These are phyloP conservation scores for Euspilapteryx auroguttella DNA, from an alignment of 2,888 invertebrate genomes.

Conservation along the genomic window DNA sequence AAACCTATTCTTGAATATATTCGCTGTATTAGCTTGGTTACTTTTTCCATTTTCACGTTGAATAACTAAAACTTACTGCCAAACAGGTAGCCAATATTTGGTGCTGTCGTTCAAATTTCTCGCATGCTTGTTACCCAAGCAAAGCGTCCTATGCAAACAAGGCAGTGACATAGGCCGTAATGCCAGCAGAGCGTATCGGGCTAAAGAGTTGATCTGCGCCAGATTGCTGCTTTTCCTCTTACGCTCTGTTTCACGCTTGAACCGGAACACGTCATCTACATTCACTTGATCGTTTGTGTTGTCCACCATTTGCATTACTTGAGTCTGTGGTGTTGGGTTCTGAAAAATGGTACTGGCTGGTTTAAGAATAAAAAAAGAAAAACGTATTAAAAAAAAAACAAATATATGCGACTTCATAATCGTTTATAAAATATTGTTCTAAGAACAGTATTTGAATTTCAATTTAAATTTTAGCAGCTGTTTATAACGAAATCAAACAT, in stretches of 20 bases:
- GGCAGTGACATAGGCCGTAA: slow-evolving; percentile 52
- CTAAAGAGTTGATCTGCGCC: slow-evolving; percentile 50
- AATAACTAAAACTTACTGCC: slow-evolving; percentile 79
- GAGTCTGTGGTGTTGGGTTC: slow-evolving; percentile 31
- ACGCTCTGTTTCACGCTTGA: slow-evolving; percentile 28
- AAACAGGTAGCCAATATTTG: slow-evolving; percentile 72
- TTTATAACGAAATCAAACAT: too few relatives aligned
- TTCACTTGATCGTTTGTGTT: slow-evolving; percentile 19
- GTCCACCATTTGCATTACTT: slow-evolving; percentile 49
- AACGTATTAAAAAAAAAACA: too few relatives aligned
- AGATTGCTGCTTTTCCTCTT: too few relatives aligned
- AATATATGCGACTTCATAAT: too few relatives aligned
- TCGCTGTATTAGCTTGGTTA: too few relatives aligned
- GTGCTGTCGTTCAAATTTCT: slow-evolving; percentile 53
- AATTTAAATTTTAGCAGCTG: too few relatives aligned
- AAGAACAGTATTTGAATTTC: too few relatives aligned
- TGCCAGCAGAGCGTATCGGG: slow-evolving; percentile 55
- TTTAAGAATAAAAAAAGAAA: too few relatives aligned
- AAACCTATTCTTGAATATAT: too few relatives aligned
- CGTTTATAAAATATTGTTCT: too few relatives aligned
- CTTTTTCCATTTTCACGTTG: too few relatives aligned
- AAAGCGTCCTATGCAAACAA: slow-evolving; percentile 67
- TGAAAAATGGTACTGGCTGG: too few relatives aligned
- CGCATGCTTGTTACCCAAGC: slow-evolving; percentile 68
- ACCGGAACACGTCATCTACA: slow-evolving; percentile 44